Evolutionary conservation across 2,113 vertebrate genomes (phyloP).

Genomic region (Percopsis transmontana): DNA sequence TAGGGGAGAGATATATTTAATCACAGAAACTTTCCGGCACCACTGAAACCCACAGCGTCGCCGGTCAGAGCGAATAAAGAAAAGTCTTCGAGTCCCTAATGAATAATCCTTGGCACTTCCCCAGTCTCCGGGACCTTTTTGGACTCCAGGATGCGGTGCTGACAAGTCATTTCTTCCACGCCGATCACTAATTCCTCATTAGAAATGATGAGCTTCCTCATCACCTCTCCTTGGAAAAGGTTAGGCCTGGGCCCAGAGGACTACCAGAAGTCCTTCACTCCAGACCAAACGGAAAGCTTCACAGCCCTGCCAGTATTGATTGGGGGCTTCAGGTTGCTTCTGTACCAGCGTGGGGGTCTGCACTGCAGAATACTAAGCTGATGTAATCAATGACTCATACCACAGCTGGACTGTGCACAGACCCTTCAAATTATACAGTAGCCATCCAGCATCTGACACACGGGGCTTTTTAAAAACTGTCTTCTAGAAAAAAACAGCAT

Average conservation of each 20-base stretch:
- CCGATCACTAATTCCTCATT: constrained; percentile 79
- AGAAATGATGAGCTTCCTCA: constrained; percentile 81
- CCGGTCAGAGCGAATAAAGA: constrained; percentile 47
- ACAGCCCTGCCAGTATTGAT: constrained; percentile 77
- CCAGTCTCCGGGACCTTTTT: constrained; percentile 55
- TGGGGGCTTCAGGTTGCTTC: constrained; percentile 76
- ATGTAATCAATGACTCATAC: constrained; percentile 82
- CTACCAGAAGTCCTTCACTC: constrained; percentile 67
- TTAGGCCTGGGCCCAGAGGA: constrained; percentile 71
- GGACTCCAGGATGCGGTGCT: constrained; percentile 55
- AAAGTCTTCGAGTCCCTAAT: constrained; percentile 50
- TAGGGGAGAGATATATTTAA: constrained; percentile 37
- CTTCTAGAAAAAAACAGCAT: constrained; percentile 55
- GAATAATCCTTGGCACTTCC: constrained; percentile 57
- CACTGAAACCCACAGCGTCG: constrained; percentile 37
- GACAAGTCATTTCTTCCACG: constrained; percentile 66
- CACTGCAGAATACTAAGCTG: constrained; percentile 80
- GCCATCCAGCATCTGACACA: constrained; percentile 69
- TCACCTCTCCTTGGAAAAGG: constrained; percentile 80
- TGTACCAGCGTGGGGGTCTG: constrained; percentile 75
- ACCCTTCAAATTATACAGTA: constrained; percentile 74
- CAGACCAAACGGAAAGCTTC: constrained; percentile 70
- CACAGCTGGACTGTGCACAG: constrained; percentile 69
- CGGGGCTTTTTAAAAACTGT: constrained; percentile 66
- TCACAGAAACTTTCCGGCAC: constrained; percentile 31